A percentile compares a stretch with the other conserved stretches of the same genome.
phyloP scores from a whole-genome alignment of 1,140 invertebrate species.

The Drosophila micromelanica region DNA sequence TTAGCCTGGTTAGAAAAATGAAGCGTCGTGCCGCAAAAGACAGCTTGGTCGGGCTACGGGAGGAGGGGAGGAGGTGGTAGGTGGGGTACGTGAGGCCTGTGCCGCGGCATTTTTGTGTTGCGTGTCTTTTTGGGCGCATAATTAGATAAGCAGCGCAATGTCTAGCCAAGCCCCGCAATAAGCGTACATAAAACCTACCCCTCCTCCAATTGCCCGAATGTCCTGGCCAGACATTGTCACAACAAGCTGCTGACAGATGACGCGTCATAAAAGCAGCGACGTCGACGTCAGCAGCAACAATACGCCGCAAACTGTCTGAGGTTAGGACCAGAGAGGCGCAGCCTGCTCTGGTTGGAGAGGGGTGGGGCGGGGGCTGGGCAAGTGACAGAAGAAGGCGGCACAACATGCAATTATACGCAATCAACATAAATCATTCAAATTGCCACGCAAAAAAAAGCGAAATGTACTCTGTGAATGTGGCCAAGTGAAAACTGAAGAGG shows the following conservation, averaged over 20 bases:
- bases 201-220: background rate
- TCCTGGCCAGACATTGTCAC: slow-evolving; percentile 42
- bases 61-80: background rate
- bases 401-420: slow-evolving; percentile 81
- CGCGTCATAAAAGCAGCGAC: slow-evolving; percentile 70
- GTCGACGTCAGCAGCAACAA: slow-evolving; percentile 47
- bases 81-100: background rate
- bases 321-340: slow-evolving; percentile 38
- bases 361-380: background rate
- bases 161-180: slow-evolving; percentile 41
- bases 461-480: slow-evolving; percentile 51
- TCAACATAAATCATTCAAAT: slow-evolving; percentile 82
- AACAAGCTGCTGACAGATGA: slow-evolving; percentile 77
- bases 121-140: slow-evolving; percentile 68
- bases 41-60: slow-evolving; percentile 55
- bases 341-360: background rate
- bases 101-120: slow-evolving; percentile 61
- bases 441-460: slow-evolving; percentile 52
- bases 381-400: slow-evolving; percentile 24
- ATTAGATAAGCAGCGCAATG: slow-evolving; percentile 70
- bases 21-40: slow-evolving; percentile 73
- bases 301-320: slow-evolving; percentile 68
- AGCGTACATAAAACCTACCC: background rate
- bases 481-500: slow-evolving; percentile 20
- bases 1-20: slow-evolving; percentile 69